Evolutionary conservation across 2,113 vertebrate genomes (phyloP).

Genomic region (Prietella phreatophila): DNA sequence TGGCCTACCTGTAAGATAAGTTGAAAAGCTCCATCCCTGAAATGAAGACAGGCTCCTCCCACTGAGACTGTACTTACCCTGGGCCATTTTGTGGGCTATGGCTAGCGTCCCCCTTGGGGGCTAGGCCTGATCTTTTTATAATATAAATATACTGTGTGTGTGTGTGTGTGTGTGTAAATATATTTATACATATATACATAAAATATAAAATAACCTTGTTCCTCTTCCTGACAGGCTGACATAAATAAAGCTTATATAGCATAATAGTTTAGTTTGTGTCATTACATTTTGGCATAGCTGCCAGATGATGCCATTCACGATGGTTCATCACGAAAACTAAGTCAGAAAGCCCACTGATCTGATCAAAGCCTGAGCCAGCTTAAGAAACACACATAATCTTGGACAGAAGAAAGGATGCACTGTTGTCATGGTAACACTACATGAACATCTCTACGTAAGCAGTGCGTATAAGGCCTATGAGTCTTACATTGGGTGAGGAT

Average conservation of each 20-base stretch:
- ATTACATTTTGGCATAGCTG: not conserved
- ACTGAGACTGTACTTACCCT: conserved; percentile 63
- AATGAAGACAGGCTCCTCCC: conserved; percentile 45
- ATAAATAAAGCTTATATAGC: not conserved
- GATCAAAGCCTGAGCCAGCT: conserved; percentile 42
- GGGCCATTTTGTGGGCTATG: conserved; percentile 50
- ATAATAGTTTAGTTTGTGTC: not conserved
- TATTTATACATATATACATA: not conserved
- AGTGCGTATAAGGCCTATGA: conserved; percentile 28
- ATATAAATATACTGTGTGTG: not conserved
- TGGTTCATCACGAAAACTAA: conserved; percentile 15
- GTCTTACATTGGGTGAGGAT: conserved; percentile 91
- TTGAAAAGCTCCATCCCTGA: conserved; percentile 50
- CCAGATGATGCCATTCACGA: conserved; percentile 19
- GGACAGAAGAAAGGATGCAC: conserved; percentile 39
- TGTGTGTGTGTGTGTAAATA: no score
- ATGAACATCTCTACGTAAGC: conserved; percentile 43
- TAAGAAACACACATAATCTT: conserved; percentile 47
- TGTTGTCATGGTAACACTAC: conserved; percentile 52
- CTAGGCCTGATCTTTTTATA: conserved; percentile 29
- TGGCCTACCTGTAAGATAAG: conserved; percentile 59
- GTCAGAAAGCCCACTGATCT: conserved; percentile 32
- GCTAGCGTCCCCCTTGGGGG: conserved; percentile 33
- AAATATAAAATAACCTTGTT: not conserved
- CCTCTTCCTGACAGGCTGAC: not conserved